phyloP scores from a whole-genome alignment of 2,797 vertebrate genomes.

The Tokudaia muenninki region DNA sequence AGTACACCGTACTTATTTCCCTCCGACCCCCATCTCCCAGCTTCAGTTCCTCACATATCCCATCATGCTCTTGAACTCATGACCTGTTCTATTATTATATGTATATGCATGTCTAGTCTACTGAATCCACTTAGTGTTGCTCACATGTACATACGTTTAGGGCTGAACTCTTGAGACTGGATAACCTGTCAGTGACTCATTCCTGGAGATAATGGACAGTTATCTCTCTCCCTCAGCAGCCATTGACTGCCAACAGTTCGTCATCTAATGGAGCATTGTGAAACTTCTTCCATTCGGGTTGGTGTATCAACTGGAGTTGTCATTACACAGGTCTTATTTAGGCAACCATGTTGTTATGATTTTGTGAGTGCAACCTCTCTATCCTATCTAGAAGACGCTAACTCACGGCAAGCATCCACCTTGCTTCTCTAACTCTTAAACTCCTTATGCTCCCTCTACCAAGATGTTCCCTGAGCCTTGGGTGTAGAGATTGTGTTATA shows the following conservation, averaged over 20 bases:
- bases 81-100: not conserved
- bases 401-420: not conserved
- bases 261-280: not conserved
- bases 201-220: not conserved
- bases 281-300: not conserved
- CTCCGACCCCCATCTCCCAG: not conserved
- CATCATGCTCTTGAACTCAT: not conserved
- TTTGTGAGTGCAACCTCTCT: not conserved
- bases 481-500: not conserved
- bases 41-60: not conserved
- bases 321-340: not conserved
- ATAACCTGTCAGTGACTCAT: not conserved
- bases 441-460: not conserved
- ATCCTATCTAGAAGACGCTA: not conserved
- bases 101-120: not conserved
- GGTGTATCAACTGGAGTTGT: not conserved
- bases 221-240: not conserved
- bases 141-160: not conserved
- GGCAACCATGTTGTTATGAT: too few species aligned
- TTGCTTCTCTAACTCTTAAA: too few species aligned
- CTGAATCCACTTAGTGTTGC: not conserved
- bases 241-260: not conserved
- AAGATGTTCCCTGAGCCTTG: not conserved
- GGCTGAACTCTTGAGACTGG: not conserved
- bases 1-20: not conserved